These are phyloP conservation scores for Spondyliosoma cantharus DNA, from an alignment of 2,797 vertebrate genomes.

Conservation along the genomic window DNA sequence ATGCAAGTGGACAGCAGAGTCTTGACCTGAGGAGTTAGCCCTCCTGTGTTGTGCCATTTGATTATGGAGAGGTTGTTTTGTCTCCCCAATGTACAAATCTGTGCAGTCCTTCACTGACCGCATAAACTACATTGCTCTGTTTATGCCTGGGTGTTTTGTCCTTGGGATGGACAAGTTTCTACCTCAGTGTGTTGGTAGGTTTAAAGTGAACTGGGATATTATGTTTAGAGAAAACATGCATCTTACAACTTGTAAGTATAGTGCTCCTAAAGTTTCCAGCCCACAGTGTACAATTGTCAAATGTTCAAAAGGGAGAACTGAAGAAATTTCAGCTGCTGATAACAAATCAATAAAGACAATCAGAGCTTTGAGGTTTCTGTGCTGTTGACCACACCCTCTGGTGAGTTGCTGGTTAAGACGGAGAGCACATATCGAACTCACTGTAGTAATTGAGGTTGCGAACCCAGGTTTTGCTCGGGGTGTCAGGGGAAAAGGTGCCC, in stretches of 20 bases:
- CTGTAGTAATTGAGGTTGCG: conserved; percentile 96
- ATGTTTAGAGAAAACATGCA: not conserved
- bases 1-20: no score
- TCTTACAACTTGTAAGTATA: not conserved
- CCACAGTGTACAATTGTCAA: not conserved
- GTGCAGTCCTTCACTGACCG: no score
- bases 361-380: conserved; percentile 17
- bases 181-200: no score
- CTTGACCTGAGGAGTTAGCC: no score
- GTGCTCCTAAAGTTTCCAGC: conserved; percentile 7
- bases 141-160: no score
- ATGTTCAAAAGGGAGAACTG: not conserved
- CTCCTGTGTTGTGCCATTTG: no score
- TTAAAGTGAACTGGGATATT: no score
- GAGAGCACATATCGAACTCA: conserved; percentile 82
- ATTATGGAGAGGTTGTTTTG: no score
- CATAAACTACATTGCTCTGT: no score
- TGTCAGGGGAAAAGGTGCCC: conserved; percentile 76
- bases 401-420: conserved; percentile 3
- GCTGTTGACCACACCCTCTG: conserved; percentile 23
- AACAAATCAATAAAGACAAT: conserved; percentile 31
- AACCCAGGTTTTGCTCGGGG: conserved; percentile 89
- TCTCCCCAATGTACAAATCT: no score
- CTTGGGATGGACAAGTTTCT: no score
- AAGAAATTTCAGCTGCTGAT: conserved; percentile 15